Conservation (phyloP, 2,113 vertebrate genomes). For the Sander lucioperca region DNA sequence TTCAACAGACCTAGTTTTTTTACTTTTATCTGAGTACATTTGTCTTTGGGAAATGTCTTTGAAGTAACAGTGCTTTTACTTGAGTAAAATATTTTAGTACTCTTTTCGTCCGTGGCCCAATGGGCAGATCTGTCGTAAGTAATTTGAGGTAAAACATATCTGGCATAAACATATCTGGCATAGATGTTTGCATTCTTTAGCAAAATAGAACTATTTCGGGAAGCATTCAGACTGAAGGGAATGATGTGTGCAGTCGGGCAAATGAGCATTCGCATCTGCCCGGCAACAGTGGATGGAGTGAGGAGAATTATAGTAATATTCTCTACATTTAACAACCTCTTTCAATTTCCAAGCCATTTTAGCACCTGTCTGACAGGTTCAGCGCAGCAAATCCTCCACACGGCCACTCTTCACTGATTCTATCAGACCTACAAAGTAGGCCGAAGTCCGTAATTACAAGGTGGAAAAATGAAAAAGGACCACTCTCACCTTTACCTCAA, state of each 20-base stretch:
- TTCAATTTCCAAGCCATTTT: slow-evolving; percentile 7
- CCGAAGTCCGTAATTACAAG: neutral
- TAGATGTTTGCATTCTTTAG: slow-evolving; percentile 9
- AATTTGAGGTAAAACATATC: slow-evolving; percentile 7
- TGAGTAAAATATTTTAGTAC: neutral
- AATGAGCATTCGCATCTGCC: slow-evolving; percentile 27
- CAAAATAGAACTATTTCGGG: slow-evolving; percentile 34
- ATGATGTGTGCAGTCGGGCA: slow-evolving; percentile 11
- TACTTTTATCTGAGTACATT: neutral
- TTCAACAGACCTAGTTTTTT: neutral
- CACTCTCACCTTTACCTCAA: neutral
- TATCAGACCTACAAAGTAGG: slow-evolving; percentile 14
- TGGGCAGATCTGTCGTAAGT: neutral
- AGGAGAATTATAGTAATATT: neutral
- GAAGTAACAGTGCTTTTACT: neutral
- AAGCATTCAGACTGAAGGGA: slow-evolving; percentile 9
- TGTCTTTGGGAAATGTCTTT: neutral
- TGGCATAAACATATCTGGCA: neutral
- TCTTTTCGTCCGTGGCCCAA: neutral
- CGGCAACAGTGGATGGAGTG: slow-evolving; percentile 16
- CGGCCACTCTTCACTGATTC: slow-evolving; percentile 11
- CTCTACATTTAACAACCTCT: neutral
- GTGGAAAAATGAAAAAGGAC: neutral
- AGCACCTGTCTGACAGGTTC: slow-evolving; percentile 10
- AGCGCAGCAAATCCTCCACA: slow-evolving; percentile 4